A percentile compares a stretch with the other conserved stretches of the same genome.
Evolutionary conservation across 2,797 vertebrate species (phyloP).

Genomic region (Anguilla obscura): DNA sequence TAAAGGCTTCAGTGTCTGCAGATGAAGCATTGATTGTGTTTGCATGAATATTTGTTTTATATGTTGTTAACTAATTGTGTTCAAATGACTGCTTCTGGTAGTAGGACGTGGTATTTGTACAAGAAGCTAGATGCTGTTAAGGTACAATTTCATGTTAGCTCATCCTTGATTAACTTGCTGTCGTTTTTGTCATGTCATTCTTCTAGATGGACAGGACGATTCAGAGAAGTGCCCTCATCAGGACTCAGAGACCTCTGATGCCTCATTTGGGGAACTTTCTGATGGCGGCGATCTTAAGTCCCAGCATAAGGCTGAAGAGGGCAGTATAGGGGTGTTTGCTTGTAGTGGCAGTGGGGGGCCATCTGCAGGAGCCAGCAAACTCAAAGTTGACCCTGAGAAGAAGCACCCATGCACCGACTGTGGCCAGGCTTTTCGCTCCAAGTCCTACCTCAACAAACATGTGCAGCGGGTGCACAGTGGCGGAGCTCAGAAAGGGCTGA

Average conservation of each 20-base stretch:
- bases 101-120: not conserved
- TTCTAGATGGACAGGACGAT: conserved; percentile 84
- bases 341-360: conserved; percentile 62
- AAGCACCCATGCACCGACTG: conserved; percentile 93
- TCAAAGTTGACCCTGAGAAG: conserved; percentile 88
- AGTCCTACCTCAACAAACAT: conserved; percentile 99
- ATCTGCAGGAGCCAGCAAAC: conserved; percentile 82
- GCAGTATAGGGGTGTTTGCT: conserved; percentile 62
- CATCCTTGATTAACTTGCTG: not conserved
- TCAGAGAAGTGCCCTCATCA: conserved; percentile 92
- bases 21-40: not conserved
- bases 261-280: conserved; percentile 89
- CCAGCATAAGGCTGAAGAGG: conserved; percentile 78
- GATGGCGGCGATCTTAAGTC: conserved; percentile 92
- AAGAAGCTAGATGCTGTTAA: not conserved
- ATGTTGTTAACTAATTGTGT: not conserved
- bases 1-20: too few relatives aligned
- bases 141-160: not conserved
- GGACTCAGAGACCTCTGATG: conserved; percentile 93
- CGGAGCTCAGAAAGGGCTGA: conserved; percentile 73
- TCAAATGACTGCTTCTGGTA: not conserved
- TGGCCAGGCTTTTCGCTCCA: conserved; percentile 97
- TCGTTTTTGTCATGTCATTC: not conserved
- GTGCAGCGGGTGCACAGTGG: conserved; percentile 96
- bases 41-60: not conserved